Conservation (phyloP, 2,797 vertebrate genomes). For the Epinephelus coioides region DNA sequence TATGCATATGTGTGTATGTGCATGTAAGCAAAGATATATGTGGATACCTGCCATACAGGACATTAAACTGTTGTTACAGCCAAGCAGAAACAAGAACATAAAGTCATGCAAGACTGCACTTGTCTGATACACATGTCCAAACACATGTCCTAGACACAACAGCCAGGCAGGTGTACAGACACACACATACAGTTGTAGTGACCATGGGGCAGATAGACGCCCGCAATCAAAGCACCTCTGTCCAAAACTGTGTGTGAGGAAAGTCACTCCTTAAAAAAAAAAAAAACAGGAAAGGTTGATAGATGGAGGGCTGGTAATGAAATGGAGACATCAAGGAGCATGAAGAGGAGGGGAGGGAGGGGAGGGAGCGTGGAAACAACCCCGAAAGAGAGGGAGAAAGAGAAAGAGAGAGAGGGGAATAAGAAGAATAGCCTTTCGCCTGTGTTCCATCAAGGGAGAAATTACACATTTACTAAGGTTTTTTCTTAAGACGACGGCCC, state of each 20-base stretch:
- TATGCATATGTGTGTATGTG: neutral
- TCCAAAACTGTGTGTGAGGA: conserved; percentile 82
- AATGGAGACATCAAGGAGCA: conserved; percentile 99
- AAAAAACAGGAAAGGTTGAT: conserved; percentile 90
- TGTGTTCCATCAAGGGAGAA: conserved; percentile 99
- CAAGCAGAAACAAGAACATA: neutral
- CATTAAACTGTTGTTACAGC: neutral
- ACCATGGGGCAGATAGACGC: conserved; percentile 56
- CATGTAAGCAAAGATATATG: neutral
- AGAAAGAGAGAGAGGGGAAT: conserved; percentile 72
- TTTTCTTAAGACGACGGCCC: conserved; percentile 99
- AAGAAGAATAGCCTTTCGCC: conserved; percentile 98
- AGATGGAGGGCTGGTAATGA: conserved; percentile 97
- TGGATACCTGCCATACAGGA: neutral
- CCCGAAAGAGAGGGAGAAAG: conserved; percentile 83
- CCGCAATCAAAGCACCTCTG: conserved; percentile 48
- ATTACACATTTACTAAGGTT: conserved; percentile 99
- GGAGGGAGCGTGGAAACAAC: conserved; percentile 73
- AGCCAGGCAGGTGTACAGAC: conserved; percentile 18
- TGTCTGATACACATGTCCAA: neutral
- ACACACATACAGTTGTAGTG: conserved; percentile 42
- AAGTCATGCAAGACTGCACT: conserved; percentile 7
- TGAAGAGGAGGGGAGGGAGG: conserved; percentile 91
- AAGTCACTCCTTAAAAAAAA: conserved; percentile 92
- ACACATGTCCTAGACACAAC: neutral